phyloP scores from a whole-genome alignment of 2,797 vertebrate genomes.

The Danionella dracula region DNA sequence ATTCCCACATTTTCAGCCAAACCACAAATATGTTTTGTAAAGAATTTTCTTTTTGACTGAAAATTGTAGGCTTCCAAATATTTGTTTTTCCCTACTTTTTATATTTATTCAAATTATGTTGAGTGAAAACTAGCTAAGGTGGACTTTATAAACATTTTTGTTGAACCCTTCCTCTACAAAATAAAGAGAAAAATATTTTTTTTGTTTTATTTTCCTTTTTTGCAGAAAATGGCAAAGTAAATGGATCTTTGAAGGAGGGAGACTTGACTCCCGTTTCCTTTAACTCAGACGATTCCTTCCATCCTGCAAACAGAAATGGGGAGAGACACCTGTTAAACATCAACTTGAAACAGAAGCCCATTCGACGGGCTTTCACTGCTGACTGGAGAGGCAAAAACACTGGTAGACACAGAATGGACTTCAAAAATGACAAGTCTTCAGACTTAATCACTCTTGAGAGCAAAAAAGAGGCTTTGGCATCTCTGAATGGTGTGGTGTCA shows the following conservation, averaged over 20 bases:
- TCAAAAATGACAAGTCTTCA: constrained; percentile 77
- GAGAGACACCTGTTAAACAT: constrained; percentile 69
- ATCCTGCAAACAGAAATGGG: constrained; percentile 74
- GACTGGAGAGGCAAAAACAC: constrained; percentile 71
- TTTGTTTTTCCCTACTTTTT: too few relatives aligned
- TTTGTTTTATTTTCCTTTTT: constrained; percentile 29
- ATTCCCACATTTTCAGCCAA: too few relatives aligned
- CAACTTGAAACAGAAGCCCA: constrained; percentile 62
- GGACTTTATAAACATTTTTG: too few relatives aligned
- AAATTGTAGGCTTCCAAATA: too few relatives aligned
- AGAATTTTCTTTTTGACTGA: too few relatives aligned
- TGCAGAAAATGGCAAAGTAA: constrained; percentile 78
- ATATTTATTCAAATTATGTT: too few relatives aligned
- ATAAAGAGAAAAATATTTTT: neutral
- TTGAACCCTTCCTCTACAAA: too few relatives aligned
- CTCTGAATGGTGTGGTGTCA: constrained; percentile 86
- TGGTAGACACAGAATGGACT: constrained; percentile 78
- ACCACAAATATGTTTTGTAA: too few relatives aligned
- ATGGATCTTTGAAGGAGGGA: constrained; percentile 73
- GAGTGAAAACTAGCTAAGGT: too few relatives aligned
- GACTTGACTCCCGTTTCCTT: constrained; percentile 68
- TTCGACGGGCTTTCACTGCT: constrained; percentile 63
- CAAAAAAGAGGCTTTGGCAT: constrained; percentile 73
- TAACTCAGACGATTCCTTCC: constrained; percentile 60
- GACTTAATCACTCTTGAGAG: constrained; percentile 51